Base-by-base conservation (phyloP, 1,140 invertebrate genomes). In the Kradibia gibbosae region DNA sequence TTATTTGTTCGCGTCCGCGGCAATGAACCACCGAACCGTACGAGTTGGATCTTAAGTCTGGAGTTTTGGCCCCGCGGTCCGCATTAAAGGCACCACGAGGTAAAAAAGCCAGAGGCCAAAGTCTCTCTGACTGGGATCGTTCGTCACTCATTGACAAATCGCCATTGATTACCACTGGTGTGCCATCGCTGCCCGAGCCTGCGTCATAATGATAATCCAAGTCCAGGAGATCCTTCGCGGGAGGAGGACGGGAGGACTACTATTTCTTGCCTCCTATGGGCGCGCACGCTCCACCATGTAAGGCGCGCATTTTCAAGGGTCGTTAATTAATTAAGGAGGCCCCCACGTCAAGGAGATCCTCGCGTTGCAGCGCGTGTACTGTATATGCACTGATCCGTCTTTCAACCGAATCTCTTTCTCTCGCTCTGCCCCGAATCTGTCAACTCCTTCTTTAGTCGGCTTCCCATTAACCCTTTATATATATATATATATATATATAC, bases 271-370 rank as follows among this genome's bases (percentile, higher is more conserved):
- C 10, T 1, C 42, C 36, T 0, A 1, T 20, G 65, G 34, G 48
- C 48, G 55, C 20, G 55, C 20, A 55, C 39, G 45, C n/a, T 10
- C 22, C 34, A 1, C 75, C 81, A 70, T 65, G 76, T 79, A 67
- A 65, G 57, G 83, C 83, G 81, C 62, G 70, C 70, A 67, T 82
- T 85, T 85, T 84, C 79, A 75, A 77, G 80, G 83, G 70, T 85
- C 84, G 82, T 83, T 85, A 85, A 85, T 85, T 85, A 85, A 85
- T 85, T 85, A 85, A 85, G 73, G 80, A 78, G 74, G 55, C 50
- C 76, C 62, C 50, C 78, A 31, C 53, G 53, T 80, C 70, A 50
- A 22, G 73, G 20, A 20, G 70, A 57, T 42, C 28, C 74, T 8
- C 34, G 31, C 36, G 39, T 22, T 60, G 20, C 11, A n/a, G 60